Evolutionary conservation across 2,888 invertebrate genomes (phyloP).

Genomic region (Metallyticus violacea): DNA sequence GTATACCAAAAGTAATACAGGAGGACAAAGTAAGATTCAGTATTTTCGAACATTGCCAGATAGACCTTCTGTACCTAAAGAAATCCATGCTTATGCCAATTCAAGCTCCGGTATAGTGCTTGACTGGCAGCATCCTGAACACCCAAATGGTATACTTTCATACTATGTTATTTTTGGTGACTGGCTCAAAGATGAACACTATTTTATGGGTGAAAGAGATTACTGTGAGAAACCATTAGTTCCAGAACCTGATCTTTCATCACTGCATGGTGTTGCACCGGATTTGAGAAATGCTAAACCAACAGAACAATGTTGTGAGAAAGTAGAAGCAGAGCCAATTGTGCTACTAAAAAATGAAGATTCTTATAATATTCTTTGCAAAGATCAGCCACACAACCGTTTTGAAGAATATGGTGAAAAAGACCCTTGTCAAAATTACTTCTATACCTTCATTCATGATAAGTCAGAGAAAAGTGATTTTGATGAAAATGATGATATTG

Average conservation of each 20-base stretch:
- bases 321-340: background rate
- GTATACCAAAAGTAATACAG: slow-evolving; percentile 48
- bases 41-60: slow-evolving; percentile 50
- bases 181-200: slow-evolving; percentile 40
- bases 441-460: slow-evolving; percentile 10
- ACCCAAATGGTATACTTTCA: slow-evolving; percentile 57
- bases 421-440: slow-evolving; percentile 11
- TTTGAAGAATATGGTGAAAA: background rate
- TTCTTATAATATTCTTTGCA: background rate
- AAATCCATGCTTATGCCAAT: slow-evolving; percentile 40
- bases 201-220: slow-evolving; percentile 50
- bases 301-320: background rate
- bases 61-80: slow-evolving; percentile 43
- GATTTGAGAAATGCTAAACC: background rate
- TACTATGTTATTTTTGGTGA: slow-evolving; percentile 51
- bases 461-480: background rate
- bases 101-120: slow-evolving; percentile 41
- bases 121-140: slow-evolving; percentile 58
- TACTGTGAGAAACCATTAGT: slow-evolving; percentile 49
- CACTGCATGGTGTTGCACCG: background rate
- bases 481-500: background rate
- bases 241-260: background rate
- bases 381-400: background rate
- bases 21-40: slow-evolving; percentile 49
- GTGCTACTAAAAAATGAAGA: background rate